Evolutionary conservation across 2,888 invertebrate species (phyloP), one percentile per base, ranked within the genome.

Genomic region (Parnassius mnemosyne): DNA sequence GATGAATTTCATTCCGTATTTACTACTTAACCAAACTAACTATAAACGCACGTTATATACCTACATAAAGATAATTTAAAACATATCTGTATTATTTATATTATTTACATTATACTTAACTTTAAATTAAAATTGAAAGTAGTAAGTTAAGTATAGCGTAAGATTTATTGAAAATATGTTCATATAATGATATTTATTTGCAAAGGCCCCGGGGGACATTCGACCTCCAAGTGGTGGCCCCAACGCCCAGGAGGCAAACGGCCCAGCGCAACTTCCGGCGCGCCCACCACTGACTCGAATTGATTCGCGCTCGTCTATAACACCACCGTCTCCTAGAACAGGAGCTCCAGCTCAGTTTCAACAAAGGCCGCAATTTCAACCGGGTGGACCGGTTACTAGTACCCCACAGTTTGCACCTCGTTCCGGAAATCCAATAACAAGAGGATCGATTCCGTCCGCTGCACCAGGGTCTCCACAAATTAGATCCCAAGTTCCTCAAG

Each of bases 341-440:
- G 79, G 70, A 55, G 79, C 72, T 42, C 77, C 80, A 54, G 80
- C 78, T 10, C 85, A 79, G 61, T 65, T 67, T 49, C 88, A 83
- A 69, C 74, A 72, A 63, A 77, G 89, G 66, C 90, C 90, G 42
- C 89, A 86, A 68, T 89, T 91, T 65, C 89, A 89, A 76, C 84
- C 90, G 43, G 91, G 91, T 66, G 91, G 89, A 53, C 84, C 85
- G 42, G 89, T 89, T 13, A 83, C 79, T 44, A 77, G 73, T 54
- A 79, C 85, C 49, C 78, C 82, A 49, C 87, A 85, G 67, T 79
- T 87, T 65, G 80, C 71, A 43, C 81, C 85, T n/a, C 81, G 90
- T 57, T 76, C 85, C 42, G 85, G 81, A 16, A 76, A 79, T 9
- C 83, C 83, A 55, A 70, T 69, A 13, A 80, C 79, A 12, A 78